Percentiles rank a stretch among this genome's conserved stretches.
These are phyloP conservation scores for Smithornis capensis DNA, from an alignment of 2,113 vertebrate genomes.

Conservation along the genomic window DNA sequence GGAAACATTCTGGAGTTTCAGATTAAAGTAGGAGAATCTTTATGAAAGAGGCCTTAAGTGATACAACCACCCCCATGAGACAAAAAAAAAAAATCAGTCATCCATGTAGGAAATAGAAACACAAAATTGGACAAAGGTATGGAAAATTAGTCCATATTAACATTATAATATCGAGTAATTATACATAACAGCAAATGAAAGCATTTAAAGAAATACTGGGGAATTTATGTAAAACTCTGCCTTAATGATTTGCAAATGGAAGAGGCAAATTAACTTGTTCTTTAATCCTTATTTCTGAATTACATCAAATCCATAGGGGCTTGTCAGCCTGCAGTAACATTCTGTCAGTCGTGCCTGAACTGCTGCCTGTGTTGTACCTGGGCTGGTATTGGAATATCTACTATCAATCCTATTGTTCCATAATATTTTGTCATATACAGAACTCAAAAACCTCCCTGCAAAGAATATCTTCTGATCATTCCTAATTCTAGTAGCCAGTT, in stretches of 20 bases:
- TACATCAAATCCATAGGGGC: not conserved
- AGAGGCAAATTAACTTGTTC: not conserved
- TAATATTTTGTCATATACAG: not conserved
- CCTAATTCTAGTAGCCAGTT: not conserved
- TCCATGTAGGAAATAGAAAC: not conserved
- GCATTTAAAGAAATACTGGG: not conserved
- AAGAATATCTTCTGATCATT: not conserved
- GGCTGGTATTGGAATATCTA: not conserved
- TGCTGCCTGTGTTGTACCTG: not conserved
- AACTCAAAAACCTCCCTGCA: not conserved
- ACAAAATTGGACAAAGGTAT: not conserved
- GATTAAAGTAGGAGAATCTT: not conserved
- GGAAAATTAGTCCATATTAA: not conserved
- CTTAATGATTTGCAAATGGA: not conserved
- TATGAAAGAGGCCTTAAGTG: not conserved
- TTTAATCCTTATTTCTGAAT: not conserved
- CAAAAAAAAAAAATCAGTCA: not conserved
- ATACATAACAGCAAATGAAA: not conserved
- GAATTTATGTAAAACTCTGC: not conserved
- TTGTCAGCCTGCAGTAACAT: not conserved
- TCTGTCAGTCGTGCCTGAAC: not conserved
- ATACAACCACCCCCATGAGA: rapidly evolving
- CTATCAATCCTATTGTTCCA: not conserved
- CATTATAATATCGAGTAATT: not conserved
- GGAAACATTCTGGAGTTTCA: not conserved